phyloP scores from a whole-genome alignment of 2,797 vertebrate genomes.

The Borostomias antarcticus region DNA sequence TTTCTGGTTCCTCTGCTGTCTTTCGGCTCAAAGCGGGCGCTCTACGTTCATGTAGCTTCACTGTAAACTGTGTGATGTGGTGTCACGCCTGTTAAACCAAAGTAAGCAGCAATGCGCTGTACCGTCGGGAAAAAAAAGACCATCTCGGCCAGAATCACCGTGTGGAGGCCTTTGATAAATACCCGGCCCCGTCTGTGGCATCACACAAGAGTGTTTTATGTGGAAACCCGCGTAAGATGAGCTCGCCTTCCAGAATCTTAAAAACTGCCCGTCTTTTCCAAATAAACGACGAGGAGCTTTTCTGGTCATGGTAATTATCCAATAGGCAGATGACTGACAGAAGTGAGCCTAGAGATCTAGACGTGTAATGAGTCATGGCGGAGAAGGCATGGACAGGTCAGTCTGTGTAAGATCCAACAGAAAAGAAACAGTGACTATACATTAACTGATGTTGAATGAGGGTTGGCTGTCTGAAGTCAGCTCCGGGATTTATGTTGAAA shows the following conservation, averaged over 20 bases:
- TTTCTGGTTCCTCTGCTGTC: constrained; percentile 11
- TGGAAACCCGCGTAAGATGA: constrained; percentile 53
- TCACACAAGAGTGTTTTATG: constrained; percentile 42
- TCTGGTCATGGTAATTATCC: constrained; percentile 37
- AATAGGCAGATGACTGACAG: constrained; percentile 11
- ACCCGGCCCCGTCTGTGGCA: constrained; percentile 25
- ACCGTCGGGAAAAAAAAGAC: constrained; percentile 19
- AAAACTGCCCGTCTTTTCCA: constrained; percentile 48
- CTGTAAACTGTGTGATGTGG: constrained; percentile 34
- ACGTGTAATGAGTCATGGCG: neutral
- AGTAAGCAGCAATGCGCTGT: constrained; percentile 21
- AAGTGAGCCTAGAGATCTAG: constrained; percentile 6
- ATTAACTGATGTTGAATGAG: too few relatives aligned
- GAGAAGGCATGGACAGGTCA: neutral
- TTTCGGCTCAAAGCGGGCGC: constrained; percentile 17
- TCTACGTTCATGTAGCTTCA: neutral
- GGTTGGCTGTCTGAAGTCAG: too few relatives aligned
- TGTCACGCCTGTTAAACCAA: constrained; percentile 34
- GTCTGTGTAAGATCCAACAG: neutral
- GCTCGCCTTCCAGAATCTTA: constrained; percentile 31
- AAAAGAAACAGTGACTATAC: too few relatives aligned
- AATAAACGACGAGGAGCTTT: constrained; percentile 42
- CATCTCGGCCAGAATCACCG: constrained; percentile 22
- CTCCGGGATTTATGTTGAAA: too few relatives aligned
- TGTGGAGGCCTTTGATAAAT: constrained; percentile 29